phyloP scores from a whole-genome alignment of 2,888 invertebrate genomes.

The Cryptocephalus moraei region DNA sequence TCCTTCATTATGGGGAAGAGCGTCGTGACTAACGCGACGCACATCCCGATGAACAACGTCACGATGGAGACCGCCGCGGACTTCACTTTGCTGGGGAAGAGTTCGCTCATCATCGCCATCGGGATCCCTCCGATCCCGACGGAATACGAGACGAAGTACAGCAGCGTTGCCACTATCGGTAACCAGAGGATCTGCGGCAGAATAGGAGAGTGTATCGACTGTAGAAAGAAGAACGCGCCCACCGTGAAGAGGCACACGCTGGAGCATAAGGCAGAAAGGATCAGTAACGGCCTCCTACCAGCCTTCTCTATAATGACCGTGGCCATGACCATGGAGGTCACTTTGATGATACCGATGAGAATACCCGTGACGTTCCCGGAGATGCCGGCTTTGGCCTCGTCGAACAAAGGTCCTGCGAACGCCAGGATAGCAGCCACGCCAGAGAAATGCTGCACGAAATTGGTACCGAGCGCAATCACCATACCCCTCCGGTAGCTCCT shows the following conservation, averaged over 20 bases:
- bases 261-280: not conserved
- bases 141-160: not conserved
- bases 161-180: slow-evolving; percentile 42
- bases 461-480: slow-evolving; percentile 30
- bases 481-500: slow-evolving; percentile 24
- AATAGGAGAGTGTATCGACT: not conserved
- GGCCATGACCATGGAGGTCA: not conserved
- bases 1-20: not conserved
- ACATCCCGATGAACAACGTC: not conserved
- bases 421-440: slow-evolving; percentile 70
- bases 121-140: not conserved
- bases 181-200: slow-evolving; percentile 48
- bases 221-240: not conserved
- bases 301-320: not conserved
- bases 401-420: slow-evolving; percentile 63
- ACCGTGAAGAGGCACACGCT: not conserved
- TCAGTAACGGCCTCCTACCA: not conserved
- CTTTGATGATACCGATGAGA: not conserved
- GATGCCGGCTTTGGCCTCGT: slow-evolving; percentile 20
- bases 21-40: not conserved
- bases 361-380: not conserved
- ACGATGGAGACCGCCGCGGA: not conserved
- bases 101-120: not conserved
- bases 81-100: not conserved
- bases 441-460: slow-evolving; percentile 30